phyloP scores from a whole-genome alignment of 2,113 vertebrate species.

The Progne subis region DNA sequence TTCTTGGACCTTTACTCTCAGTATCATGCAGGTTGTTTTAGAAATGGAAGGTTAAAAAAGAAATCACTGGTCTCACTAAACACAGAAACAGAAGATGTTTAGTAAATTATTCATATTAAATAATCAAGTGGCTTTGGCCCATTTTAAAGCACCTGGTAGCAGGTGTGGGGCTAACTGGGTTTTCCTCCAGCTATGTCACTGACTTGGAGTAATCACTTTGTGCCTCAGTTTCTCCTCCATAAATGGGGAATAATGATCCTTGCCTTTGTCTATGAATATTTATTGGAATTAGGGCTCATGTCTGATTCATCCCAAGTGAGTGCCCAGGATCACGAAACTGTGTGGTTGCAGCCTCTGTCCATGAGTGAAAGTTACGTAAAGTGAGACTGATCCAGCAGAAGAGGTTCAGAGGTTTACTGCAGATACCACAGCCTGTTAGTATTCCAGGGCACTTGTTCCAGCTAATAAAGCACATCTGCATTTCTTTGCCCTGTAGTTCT shows the following conservation, averaged over 20 bases:
- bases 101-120: background rate
- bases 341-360: background rate
- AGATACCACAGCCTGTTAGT: background rate
- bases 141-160: conserved; percentile 12
- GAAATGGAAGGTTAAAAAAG: background rate
- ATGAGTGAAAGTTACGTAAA: background rate
- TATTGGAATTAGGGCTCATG: conserved; percentile 22
- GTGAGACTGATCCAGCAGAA: background rate
- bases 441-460: background rate
- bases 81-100: background rate
- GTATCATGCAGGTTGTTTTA: background rate
- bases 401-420: background rate
- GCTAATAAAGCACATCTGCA: conserved; percentile 12
- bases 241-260: conserved; percentile 33
- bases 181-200: conserved; percentile 15
- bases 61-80: background rate
- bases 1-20: conserved; percentile 1
- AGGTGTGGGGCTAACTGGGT: conserved; percentile 5
- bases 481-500: background rate
- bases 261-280: conserved; percentile 41
- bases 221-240: conserved; percentile 50
- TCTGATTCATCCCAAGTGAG: conserved; percentile 9
- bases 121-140: background rate
- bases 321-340: background rate
- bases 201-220: conserved; percentile 49